Base-by-base conservation (phyloP, 2,113 vertebrate genomes). In the Salvelinus sp. region DNA sequence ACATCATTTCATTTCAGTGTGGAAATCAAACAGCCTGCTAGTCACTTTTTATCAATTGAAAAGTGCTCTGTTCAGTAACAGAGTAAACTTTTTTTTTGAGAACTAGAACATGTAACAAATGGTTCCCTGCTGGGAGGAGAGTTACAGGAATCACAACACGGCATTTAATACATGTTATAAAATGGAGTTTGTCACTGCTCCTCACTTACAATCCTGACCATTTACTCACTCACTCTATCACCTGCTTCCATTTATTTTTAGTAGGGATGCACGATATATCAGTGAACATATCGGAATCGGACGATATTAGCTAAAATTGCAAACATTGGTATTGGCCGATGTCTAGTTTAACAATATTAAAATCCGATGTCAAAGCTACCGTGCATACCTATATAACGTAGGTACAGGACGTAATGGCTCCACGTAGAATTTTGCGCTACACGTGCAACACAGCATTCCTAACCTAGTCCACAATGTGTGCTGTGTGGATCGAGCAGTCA, bases 81-180 rank as follows among this genome's bases (percentile, higher is more conserved):
- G 84, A 80, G 73, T 86, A 85, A 90, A 90, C 88, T 84, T 89
- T 88, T 91, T 91, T 90, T 83, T 88, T 80, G 77, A 75, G 76
- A 85, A 88, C 86, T 78, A 89, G 84, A 89, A 88, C 85, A 84
- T 81, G 83, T 90, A 88, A 92, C 91, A 90, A 88, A 83, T 91
- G 90, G 90, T 88, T 66, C 78, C n/a, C 30, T 81, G 88, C 90
- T 87, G 85, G 82, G 82, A 89, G 86, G 81, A 76, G 83, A 10
- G 57, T 85, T 80, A 75, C 83, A 23, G 82, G 83, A 84, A 86
- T 73, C 57, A 73, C 84, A 79, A 79, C 75, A 88, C 82, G 70
- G 70, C 85, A 86, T 90, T 90, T 90, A 89, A 89, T 90, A 91
- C 88, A 90, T 83, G 86, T 89, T 90, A 87, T 80, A 82, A 83